phyloP scores from a whole-genome alignment of 2,113 vertebrate species.

The Lophura nycthemera region DNA sequence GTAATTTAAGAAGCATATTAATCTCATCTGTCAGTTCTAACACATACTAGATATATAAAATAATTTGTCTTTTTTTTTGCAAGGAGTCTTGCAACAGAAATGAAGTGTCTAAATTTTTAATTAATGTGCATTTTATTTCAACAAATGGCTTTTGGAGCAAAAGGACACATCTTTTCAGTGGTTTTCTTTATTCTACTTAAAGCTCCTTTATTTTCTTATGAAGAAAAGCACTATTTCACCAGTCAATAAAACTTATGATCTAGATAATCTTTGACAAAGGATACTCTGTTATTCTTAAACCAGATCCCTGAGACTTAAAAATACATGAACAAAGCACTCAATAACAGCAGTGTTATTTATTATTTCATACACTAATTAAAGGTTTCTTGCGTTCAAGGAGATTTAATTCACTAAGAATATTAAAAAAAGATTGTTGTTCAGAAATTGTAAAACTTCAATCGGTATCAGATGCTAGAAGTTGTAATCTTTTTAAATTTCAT shows the following conservation, averaged over 20 bases:
- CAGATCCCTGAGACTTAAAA: conserved; percentile 13
- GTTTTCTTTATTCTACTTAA: neutral
- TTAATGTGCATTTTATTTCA: conserved; percentile 75
- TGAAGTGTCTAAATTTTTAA: conserved; percentile 76
- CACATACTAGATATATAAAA: conserved; percentile 79
- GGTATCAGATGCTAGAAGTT: neutral
- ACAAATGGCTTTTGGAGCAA: conserved; percentile 18
- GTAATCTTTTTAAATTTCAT: neutral
- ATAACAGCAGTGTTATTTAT: neutral
- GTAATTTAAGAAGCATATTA: conserved; percentile 85
- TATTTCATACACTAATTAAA: conserved; percentile 19
- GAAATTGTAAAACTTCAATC: neutral
- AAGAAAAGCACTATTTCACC: conserved; percentile 44
- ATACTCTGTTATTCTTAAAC: neutral
- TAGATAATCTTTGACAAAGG: conserved; percentile 53
- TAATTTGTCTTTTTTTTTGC: conserved; percentile 73
- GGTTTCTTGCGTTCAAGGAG: neutral
- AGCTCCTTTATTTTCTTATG: neutral
- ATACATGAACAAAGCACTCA: conserved; percentile 28
- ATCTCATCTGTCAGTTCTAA: conserved; percentile 81
- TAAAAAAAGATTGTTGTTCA: conserved; percentile 7
- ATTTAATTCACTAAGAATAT: neutral
- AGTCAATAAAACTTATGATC: conserved; percentile 33
- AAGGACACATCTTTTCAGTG: conserved; percentile 1
- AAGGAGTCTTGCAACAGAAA: conserved; percentile 77